These are phyloP conservation scores for Oscheius sp. DNA, from an alignment of 2,888 invertebrate species.

Conservation along the genomic window DNA sequence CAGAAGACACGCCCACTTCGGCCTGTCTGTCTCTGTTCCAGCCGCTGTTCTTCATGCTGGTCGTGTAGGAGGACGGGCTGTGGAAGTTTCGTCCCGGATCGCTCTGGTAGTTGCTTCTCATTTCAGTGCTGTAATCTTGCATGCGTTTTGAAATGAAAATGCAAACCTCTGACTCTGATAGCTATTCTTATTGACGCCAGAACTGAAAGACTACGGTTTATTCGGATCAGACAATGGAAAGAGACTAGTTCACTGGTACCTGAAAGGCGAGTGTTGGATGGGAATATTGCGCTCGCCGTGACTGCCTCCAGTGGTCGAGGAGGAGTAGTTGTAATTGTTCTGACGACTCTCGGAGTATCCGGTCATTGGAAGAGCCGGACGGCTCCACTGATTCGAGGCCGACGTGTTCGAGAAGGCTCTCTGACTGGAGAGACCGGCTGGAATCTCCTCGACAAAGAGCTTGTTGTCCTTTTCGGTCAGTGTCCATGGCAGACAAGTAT, in stretches of 20 bases:
- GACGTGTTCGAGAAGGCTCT: constrained; percentile 8
- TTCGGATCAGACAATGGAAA: too few species aligned
- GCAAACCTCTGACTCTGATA: too few species aligned
- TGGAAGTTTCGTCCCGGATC: constrained; percentile 19
- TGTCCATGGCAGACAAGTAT: constrained; percentile 61
- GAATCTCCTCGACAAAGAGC: constrained; percentile 57
- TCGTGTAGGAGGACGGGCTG: constrained; percentile 30
- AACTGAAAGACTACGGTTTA: constrained; percentile 7
- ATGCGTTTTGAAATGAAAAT: too few species aligned
- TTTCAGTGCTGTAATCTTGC: too few species aligned
- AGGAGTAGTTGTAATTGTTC: constrained; percentile 3
- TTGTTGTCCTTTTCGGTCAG: constrained; percentile 62
- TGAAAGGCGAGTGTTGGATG: constrained; percentile 31
- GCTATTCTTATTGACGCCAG: constrained; percentile 10
- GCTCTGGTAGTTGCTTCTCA: neutral
- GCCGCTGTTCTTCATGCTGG: constrained; percentile 33
- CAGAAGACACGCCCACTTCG: constrained; percentile 6
- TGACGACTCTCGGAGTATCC: constrained; percentile 23
- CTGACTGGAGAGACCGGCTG: constrained; percentile 43
- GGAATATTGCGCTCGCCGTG: constrained; percentile 23
- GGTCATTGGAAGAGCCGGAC: constrained; percentile 1
- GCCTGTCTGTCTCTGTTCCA: constrained; percentile 30
- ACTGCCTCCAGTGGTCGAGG: neutral
- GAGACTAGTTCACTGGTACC: constrained; percentile 22
- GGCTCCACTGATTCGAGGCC: constrained; percentile 14